Conservation (phyloP, 2,113 vertebrate species). For the Lepus timidus region DNA sequence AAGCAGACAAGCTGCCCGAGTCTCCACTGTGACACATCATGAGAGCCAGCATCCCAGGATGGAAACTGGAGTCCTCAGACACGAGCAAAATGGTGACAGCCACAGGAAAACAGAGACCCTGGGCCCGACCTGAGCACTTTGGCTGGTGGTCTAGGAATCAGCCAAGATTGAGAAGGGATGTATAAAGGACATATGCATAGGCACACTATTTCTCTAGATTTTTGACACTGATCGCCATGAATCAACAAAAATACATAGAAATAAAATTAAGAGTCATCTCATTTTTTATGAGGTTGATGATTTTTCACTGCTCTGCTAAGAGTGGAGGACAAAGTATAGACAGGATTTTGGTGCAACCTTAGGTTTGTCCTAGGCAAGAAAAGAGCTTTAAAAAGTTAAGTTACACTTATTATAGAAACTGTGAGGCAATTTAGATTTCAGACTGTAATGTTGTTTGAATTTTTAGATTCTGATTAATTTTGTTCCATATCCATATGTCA, state of each 20-base stretch:
- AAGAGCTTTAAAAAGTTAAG: not conserved
- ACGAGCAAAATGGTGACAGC: not conserved
- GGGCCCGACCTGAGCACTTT: not conserved
- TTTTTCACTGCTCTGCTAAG: not conserved
- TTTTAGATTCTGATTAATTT: not conserved
- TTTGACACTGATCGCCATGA: not conserved
- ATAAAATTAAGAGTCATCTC: not conserved
- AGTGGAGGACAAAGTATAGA: not conserved
- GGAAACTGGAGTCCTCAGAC: not conserved
- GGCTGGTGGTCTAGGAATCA: not conserved
- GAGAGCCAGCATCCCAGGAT: not conserved
- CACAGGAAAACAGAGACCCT: not conserved
- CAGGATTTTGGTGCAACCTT: not conserved
- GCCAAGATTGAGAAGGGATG: not conserved
- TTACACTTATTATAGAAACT: not conserved
- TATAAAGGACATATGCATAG: not conserved
- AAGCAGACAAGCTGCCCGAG: not conserved
- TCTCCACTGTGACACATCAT: not conserved
- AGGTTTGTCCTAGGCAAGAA: not conserved
- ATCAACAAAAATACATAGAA: not conserved
- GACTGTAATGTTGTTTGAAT: not conserved
- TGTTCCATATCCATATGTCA: not conserved
- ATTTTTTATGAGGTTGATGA: not conserved
- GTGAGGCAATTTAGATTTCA: not conserved
- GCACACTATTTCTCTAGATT: not conserved